Conservation (phyloP, 2,797 vertebrate species). For the Coreius guichenoti region DNA sequence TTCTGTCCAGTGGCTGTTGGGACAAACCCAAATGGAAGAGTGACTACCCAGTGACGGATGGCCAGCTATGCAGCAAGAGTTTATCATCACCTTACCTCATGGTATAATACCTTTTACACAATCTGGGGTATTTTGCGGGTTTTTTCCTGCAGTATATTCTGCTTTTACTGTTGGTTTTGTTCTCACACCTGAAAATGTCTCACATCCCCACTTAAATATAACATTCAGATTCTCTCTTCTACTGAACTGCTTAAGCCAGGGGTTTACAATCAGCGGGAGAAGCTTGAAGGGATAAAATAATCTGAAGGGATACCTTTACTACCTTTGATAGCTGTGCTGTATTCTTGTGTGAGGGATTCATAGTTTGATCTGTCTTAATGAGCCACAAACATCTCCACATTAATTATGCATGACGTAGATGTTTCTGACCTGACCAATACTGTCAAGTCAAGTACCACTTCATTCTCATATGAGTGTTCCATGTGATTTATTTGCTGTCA, state of each 20-base stretch:
- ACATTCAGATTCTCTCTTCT: not conserved
- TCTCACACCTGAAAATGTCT: conserved; percentile 1
- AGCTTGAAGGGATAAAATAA: not conserved
- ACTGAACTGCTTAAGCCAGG: not conserved
- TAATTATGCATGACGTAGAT: not conserved
- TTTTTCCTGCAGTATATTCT: not conserved
- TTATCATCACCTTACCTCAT: conserved; percentile 83
- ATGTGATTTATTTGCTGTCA: conserved; percentile 13
- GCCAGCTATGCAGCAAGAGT: conserved; percentile 84
- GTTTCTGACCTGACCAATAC: conserved; percentile 2
- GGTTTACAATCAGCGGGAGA: not conserved
- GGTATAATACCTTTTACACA: conserved; percentile 65
- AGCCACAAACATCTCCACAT: not conserved
- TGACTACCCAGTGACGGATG: conserved; percentile 85
- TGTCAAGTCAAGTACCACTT: conserved; percentile 7
- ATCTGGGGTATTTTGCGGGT: not conserved
- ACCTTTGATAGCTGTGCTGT: not conserved
- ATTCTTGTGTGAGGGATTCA: conserved; percentile 1
- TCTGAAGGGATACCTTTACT: not conserved
- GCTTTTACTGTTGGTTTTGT: not conserved
- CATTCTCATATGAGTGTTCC: not conserved
- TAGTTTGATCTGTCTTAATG: conserved; percentile 4
- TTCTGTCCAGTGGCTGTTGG: conserved; percentile 48
- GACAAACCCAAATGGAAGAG: conserved; percentile 87
- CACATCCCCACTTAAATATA: not conserved